Conservation (phyloP, 2,888 invertebrate species). For the Harpagoxenus sublaevis region DNA sequence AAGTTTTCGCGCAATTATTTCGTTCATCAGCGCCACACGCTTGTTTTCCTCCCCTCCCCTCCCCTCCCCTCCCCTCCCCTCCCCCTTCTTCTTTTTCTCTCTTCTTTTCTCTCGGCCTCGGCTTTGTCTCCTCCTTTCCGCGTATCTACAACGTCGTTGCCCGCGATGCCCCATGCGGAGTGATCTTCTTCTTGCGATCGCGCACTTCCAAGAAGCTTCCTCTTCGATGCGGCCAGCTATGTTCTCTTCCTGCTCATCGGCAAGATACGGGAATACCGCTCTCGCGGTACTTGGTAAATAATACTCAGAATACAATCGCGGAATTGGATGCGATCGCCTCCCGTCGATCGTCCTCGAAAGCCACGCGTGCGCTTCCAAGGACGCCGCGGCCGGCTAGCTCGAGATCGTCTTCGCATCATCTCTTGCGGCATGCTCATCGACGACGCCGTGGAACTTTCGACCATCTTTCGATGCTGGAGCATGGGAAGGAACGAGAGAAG, state of each 20-base stretch:
- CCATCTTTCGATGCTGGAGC: background rate
- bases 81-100: conserved; percentile 8
- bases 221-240: conserved; percentile 1
- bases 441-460: background rate
- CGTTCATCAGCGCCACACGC: conserved; percentile 42
- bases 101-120: conserved; percentile 24
- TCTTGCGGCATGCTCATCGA: background rate
- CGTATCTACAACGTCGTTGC: conserved; percentile 63
- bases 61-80: background rate
- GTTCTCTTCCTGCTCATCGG: conserved; percentile 10
- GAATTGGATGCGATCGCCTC: background rate
- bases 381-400: background rate
- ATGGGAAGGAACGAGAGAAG: background rate
- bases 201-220: conserved; percentile 44
- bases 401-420: background rate
- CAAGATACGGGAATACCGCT: background rate
- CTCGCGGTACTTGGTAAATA: background rate
- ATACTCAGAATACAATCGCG: conserved; percentile 18
- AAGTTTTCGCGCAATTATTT: conserved; percentile 61
- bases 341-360: conserved; percentile 11
- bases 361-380: background rate
- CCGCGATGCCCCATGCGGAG: conserved; percentile 7
- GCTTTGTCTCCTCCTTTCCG: conserved; percentile 25
- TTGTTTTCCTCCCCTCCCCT: conserved; percentile 3
- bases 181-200: conserved; percentile 31